Evolutionary conservation across 2,113 vertebrate genomes (phyloP).

Genomic region (Lynx canadensis): DNA sequence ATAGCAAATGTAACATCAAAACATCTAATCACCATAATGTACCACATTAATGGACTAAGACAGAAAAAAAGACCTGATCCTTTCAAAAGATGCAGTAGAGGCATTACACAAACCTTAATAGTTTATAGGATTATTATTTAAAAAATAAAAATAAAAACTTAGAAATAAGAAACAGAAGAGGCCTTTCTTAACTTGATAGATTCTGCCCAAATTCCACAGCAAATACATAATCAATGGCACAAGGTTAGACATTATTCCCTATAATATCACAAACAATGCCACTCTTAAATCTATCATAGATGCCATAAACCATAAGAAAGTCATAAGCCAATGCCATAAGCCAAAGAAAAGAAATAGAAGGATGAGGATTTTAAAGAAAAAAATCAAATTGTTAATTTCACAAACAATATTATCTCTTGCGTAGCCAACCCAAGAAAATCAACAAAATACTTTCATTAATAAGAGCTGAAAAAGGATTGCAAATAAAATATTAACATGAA

Average conservation of each 20-base stretch:
- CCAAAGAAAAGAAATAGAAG: background rate
- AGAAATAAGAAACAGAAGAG: background rate
- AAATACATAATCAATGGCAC: background rate
- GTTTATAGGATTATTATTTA: background rate
- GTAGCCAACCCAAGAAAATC: background rate
- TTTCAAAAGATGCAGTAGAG: background rate
- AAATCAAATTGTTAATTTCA: background rate
- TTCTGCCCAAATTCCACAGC: background rate
- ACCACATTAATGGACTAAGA: background rate
- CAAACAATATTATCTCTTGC: background rate
- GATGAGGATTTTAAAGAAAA: background rate
- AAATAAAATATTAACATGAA: conserved; percentile 3
- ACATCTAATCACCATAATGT: background rate
- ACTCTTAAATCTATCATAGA: background rate
- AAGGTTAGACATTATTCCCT: background rate
- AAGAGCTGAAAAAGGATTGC: background rate
- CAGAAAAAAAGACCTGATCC: background rate
- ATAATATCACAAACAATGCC: background rate
- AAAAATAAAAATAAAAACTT: background rate
- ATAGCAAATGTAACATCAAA: background rate
- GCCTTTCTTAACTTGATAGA: background rate
- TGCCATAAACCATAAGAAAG: background rate
- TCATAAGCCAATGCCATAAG: background rate
- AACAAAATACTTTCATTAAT: background rate
- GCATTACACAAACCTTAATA: background rate